Evolutionary conservation across 2,113 vertebrate species (phyloP), one percentile per base, ranked within the genome.

Genomic region (Sapayoa aenigma): DNA sequence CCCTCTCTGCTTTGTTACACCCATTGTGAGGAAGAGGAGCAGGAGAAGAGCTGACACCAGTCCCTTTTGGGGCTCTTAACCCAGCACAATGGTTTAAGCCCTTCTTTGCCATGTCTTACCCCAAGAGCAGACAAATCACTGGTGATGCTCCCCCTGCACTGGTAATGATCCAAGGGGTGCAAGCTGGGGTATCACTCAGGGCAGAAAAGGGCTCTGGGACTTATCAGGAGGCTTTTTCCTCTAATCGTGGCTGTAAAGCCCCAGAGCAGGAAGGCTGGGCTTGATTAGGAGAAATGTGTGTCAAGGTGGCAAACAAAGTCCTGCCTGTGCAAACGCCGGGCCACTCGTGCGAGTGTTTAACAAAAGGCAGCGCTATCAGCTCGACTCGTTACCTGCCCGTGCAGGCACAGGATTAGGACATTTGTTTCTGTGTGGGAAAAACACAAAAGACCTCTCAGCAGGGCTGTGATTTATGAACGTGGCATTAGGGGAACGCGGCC

Each of bases 31-130:
- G 85, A 97, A 96, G 95, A 97, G 76, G 95, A 97, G 49, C 30
- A 52, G 59, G 22, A 84, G 73, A 59, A 49, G 79, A 62, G 46
- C 41, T 55, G 89, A 97, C 95, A 89, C 46, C 95, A 50, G 86
- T 82, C 94, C 85, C 12, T 74, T 92, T 94, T 42, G 62, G 92
- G 87, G 58, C 68, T 82, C 82, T 55, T 95, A 91, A 87, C 74
- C 81, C 94, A 93, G 93, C 94, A 96, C 90, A 60, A 91, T 94
- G 95, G 67, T 94, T 96, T 65, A 96, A 95, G 71, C 71, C 84
- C 81, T n/a, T 21, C 83, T 77, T 96, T 95, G 96, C 93, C 72
- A 91, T 81, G 93, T 96, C 94, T 74, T 93, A 93, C 88, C n/a
- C 81, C 2, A 6, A 59, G 31, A 44, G 7, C 31, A 52, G n/a